Conservation (phyloP, 2,888 invertebrate genomes). For the Tanaodytes sp. region DNA sequence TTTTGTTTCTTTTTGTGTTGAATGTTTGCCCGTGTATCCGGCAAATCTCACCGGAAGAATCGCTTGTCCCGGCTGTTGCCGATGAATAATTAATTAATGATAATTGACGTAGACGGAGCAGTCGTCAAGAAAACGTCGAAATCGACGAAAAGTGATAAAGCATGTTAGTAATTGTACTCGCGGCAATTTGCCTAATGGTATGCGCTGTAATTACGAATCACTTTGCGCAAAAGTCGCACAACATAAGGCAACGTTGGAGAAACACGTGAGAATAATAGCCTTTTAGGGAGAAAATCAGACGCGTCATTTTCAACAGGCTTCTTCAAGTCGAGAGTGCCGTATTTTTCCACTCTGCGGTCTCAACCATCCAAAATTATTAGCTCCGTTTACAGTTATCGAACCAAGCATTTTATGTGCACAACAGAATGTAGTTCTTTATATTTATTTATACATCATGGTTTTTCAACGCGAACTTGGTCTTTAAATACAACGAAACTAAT, state of each 20-base stretch:
- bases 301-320: too few species aligned
- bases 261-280: slow-evolving; percentile 40
- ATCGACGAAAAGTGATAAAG: slow-evolving; percentile 29
- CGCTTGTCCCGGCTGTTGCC: slow-evolving; percentile 17
- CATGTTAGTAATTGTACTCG: slow-evolving; percentile 25
- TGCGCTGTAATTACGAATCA: slow-evolving; percentile 30
- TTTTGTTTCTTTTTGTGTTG: too few species aligned
- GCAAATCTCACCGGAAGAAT: slow-evolving; percentile 5
- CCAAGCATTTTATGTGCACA: too few species aligned
- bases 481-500: too few species aligned
- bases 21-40: too few species aligned
- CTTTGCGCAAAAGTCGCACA: slow-evolving; percentile 30
- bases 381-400: too few species aligned
- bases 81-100: slow-evolving; percentile 35
- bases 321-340: slow-evolving; percentile 15
- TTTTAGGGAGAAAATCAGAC: too few species aligned
- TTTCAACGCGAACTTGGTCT: too few species aligned
- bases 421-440: too few species aligned
- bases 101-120: slow-evolving; percentile 20
- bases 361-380: neutral
- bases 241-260: slow-evolving; percentile 29
- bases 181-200: slow-evolving; percentile 38
- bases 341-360: slow-evolving; percentile 24
- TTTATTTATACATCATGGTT: too few species aligned
- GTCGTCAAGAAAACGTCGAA: slow-evolving; percentile 23